phyloP scores from a whole-genome alignment of 2,113 vertebrate species.

The Taurulus bubalis region DNA sequence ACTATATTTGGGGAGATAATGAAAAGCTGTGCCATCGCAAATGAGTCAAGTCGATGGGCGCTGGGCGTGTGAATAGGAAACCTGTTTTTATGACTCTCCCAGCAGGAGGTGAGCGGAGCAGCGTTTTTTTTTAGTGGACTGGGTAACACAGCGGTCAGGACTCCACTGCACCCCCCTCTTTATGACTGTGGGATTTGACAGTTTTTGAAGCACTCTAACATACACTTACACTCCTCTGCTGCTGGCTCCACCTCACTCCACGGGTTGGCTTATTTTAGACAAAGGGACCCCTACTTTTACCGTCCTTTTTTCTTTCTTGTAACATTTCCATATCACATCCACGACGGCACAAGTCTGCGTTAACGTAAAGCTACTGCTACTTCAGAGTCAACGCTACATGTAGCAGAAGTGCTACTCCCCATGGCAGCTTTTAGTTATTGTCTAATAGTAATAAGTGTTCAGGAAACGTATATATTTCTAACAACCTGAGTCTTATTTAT shows the following conservation, averaged over 20 bases:
- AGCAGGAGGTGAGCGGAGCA: constrained; percentile 46
- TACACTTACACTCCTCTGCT: constrained; percentile 5
- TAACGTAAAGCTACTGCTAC: neutral
- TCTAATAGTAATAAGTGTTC: neutral
- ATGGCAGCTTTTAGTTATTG: neutral
- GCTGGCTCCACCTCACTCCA: neutral
- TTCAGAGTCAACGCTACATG: neutral
- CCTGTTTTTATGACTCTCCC: constrained; percentile 48
- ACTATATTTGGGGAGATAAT: neutral
- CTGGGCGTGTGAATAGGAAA: constrained; percentile 11
- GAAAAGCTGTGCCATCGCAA: neutral
- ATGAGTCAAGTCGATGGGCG: neutral
- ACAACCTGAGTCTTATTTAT: neutral
- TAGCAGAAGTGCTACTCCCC: neutral
- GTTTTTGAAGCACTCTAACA: constrained; percentile 31
- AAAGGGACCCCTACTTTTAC: neutral
- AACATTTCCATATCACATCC: neutral
- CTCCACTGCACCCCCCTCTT: constrained; percentile 22
- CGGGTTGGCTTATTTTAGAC: neutral
- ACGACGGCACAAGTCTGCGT: neutral
- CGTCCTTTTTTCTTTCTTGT: neutral
- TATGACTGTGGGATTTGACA: constrained; percentile 38
- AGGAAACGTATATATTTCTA: neutral
- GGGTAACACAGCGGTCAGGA: constrained; percentile 31
- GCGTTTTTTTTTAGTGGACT: constrained; percentile 12